phyloP scores from a whole-genome alignment of 53 echinoderm and acorn worm species.

The Holothuria scabra region DNA sequence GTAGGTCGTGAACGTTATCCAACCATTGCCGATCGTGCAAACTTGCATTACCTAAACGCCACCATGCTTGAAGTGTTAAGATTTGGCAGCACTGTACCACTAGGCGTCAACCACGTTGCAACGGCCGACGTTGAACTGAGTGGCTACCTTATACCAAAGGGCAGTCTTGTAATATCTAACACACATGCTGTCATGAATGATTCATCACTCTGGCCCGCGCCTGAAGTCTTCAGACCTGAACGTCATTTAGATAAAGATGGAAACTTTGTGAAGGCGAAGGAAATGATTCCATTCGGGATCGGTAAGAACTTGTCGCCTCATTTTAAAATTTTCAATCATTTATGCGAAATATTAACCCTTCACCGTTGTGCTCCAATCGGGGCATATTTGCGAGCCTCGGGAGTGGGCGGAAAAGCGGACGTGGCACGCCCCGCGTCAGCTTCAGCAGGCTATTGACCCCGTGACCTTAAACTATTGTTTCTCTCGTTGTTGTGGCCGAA shows the following conservation, averaged over 20 bases:
- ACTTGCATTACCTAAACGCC: constrained; percentile 31
- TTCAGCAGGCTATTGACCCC: too few relatives aligned
- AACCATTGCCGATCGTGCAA: not conserved
- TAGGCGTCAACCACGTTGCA: constrained; percentile 30
- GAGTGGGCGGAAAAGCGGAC: too few relatives aligned
- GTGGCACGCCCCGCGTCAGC: too few relatives aligned
- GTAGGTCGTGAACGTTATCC: constrained; percentile 31
- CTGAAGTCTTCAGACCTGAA: constrained; percentile 26
- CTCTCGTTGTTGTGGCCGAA: too few relatives aligned
- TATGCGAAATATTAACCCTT: too few relatives aligned
- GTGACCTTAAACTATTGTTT: too few relatives aligned
- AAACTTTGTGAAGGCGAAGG: constrained; percentile 32
- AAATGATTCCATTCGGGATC: constrained; percentile 32
- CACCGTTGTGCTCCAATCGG: too few relatives aligned
- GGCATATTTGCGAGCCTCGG: too few relatives aligned
- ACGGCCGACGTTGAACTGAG: constrained; percentile 16
- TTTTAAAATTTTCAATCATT: too few relatives aligned
- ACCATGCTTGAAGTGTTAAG: constrained; percentile 24
- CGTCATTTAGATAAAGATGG: constrained; percentile 15
- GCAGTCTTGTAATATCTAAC: constrained; percentile 18
- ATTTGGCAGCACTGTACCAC: constrained; percentile 16
- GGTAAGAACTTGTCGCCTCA: not conserved
- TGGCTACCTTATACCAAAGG: constrained; percentile 45
- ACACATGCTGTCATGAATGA: not conserved
- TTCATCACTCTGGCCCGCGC: constrained; percentile 8